Conservation (phyloP, 2,113 vertebrate genomes). For the Campylorhamphus procurvoides region DNA sequence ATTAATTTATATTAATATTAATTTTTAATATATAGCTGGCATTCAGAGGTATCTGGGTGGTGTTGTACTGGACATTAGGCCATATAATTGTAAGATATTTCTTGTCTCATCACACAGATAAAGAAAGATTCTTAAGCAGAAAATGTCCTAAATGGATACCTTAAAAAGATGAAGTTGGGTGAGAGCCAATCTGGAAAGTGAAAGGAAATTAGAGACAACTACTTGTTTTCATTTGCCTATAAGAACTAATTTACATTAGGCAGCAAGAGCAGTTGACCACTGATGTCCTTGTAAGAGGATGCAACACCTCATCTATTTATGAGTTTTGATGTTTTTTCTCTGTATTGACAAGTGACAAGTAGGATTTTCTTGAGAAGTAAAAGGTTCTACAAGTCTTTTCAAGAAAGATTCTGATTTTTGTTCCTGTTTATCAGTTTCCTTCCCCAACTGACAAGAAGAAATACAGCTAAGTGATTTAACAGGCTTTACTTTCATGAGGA, state of each 20-base stretch:
- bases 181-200: background rate
- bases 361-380: background rate
- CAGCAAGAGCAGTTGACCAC: background rate
- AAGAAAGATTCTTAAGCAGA: background rate
- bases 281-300: background rate
- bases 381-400: background rate
- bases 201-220: background rate
- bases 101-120: background rate
- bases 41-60: background rate
- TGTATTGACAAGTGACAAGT: background rate
- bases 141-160: background rate
- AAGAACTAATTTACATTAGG: background rate
- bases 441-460: background rate
- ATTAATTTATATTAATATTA: background rate
- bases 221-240: background rate
- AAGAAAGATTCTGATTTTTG: background rate
- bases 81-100: background rate
- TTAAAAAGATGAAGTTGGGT: background rate
- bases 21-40: background rate
- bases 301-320: background rate
- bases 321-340: background rate
- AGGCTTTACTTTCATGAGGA: background rate
- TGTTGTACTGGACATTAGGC: background rate
- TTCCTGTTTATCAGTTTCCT: background rate
- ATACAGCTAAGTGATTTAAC: background rate